These are phyloP conservation scores for Xenops minutus DNA, from an alignment of 2,797 vertebrate genomes.

Conservation along the genomic window DNA sequence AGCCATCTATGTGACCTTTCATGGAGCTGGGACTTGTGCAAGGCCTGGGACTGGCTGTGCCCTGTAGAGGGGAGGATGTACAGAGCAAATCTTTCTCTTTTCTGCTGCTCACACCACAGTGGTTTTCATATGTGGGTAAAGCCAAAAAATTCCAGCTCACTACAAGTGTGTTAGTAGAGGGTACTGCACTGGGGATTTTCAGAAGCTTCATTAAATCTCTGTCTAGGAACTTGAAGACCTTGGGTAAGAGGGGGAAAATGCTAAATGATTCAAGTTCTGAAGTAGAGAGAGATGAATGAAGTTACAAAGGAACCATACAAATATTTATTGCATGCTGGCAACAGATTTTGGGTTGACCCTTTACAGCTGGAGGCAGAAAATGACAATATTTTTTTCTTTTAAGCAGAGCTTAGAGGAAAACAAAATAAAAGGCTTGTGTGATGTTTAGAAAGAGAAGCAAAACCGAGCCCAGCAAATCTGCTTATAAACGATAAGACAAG, in stretches of 20 bases:
- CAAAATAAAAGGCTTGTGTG: neutral
- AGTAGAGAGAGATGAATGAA: conserved; percentile 7
- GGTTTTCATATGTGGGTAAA: neutral
- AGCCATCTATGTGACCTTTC: neutral
- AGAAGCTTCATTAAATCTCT: neutral
- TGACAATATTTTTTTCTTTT: neutral
- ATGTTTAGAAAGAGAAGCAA: neutral
- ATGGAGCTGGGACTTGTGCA: neutral
- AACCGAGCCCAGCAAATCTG: neutral
- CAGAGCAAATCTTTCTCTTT: neutral
- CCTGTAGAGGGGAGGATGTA: neutral
- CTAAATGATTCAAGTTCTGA: neutral
- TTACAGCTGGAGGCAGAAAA: neutral
- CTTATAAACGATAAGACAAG: neutral
- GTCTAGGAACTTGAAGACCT: neutral
- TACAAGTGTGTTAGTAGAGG: neutral
- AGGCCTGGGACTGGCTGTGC: neutral
- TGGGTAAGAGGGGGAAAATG: neutral
- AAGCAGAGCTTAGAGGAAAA: neutral
- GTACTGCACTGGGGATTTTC: neutral
- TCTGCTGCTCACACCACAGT: neutral
- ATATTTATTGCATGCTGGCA: neutral
- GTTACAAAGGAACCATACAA: neutral
- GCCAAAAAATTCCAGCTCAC: neutral
- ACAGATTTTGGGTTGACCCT: neutral